Base-by-base conservation (phyloP, 2,888 invertebrate genomes). In the Automeris io region DNA sequence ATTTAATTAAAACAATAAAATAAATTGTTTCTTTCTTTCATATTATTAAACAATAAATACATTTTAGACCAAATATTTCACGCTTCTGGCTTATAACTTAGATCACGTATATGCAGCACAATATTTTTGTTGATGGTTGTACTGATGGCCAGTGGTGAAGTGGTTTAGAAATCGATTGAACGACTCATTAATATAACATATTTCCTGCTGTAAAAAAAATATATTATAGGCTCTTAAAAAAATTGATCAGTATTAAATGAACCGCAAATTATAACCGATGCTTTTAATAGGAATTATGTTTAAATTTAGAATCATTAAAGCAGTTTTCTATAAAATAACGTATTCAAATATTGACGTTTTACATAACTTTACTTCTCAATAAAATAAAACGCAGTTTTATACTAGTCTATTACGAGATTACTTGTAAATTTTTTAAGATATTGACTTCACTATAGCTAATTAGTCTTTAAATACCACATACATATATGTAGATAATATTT, bases 131-230 rank as follows among this genome's bases (percentile, higher is more conserved):
- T 62, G 67, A 61, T 58, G 59, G 61, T 59, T 54, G 42, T 56
- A 44, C 54, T 64, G 64, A 70, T 62, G 65, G 61, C 62, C 67
- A 69, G 69, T 61, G 71, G 73, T 56, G 45, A 50, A 74, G 78
- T 67, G 79, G 78, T 75, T 78, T 72, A 71, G 71, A 75, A 71
- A 78, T 62, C 72, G 71, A 76, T 78, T 62, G 49, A 47, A 51
- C 51, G 50, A 49, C 56, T 57, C 69, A 74, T 77, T 71, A 64
- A 57, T 59, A 54, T 71, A 69, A 71, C 70, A 56, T 53, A 62
- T 70, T 71, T 78, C 73, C 78, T 72, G 70, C 55, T 65, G 60
- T 57, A 51, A 56, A 53, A 49, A 55, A 45, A 45, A 46, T 57
- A n/a, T 54, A 61, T 64, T 62, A 67, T 68, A 64, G 59, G 52